A percentile compares a stretch with the other conserved stretches of the same genome.
phyloP scores from a whole-genome alignment of 2,888 invertebrate species.

The Drosophila mulleri region DNA sequence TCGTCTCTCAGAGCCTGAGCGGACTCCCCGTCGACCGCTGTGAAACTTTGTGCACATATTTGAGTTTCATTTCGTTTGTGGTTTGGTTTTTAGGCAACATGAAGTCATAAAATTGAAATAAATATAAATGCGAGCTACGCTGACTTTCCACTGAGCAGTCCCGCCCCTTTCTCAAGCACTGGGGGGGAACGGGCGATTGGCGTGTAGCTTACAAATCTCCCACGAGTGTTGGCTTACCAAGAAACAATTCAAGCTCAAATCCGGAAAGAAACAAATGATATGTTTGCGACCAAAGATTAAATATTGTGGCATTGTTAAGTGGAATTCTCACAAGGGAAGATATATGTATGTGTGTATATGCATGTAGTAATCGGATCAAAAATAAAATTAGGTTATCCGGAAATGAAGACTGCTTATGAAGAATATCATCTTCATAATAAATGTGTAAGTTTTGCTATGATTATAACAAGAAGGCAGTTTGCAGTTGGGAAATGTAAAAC shows the following conservation, averaged over 20 bases:
- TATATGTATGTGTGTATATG: background rate
- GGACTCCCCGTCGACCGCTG: constrained; percentile 47
- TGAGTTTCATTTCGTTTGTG: constrained; percentile 80
- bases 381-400: background rate
- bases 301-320: constrained; percentile 4
- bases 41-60: constrained; percentile 78
- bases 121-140: constrained; percentile 72
- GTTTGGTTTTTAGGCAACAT: constrained; percentile 65
- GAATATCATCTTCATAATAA: background rate
- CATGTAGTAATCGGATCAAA: background rate
- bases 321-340: background rate
- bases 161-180: constrained; percentile 51
- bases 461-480: too few species aligned
- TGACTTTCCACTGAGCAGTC: constrained; percentile 64
- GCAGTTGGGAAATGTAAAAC: background rate
- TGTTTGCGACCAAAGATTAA: constrained; percentile 13
- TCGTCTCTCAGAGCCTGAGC: constrained; percentile 9
- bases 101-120: constrained; percentile 81
- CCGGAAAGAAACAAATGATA: background rate
- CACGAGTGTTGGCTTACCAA: constrained; percentile 46
- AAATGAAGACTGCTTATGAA: background rate
- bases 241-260: constrained; percentile 26
- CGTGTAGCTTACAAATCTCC: constrained; percentile 60
- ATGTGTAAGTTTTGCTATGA: background rate
- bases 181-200: constrained; percentile 20